These are phyloP conservation scores for Ditylenchus weischeri DNA, from an alignment of 2,888 invertebrate genomes.

Conservation along the genomic window DNA sequence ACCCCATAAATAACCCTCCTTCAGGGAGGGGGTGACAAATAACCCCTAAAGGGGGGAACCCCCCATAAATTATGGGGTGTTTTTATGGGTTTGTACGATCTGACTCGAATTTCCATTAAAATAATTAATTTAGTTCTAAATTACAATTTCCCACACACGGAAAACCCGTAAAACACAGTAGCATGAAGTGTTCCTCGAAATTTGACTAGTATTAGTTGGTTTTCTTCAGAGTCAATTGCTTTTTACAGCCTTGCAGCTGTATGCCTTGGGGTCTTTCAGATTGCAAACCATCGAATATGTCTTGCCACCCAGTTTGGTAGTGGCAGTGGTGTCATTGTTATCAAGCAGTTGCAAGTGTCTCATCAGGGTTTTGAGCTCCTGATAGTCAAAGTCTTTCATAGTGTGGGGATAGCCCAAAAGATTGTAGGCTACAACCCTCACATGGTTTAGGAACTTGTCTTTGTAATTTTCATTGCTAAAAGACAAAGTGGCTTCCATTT, in stretches of 20 bases:
- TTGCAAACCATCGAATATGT: not conserved
- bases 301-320: not conserved
- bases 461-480: slow-evolving; percentile 14
- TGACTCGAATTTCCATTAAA: too few species aligned
- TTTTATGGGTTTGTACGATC: too few species aligned
- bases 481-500: slow-evolving; percentile 11
- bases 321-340: not conserved
- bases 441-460: slow-evolving; percentile 18
- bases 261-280: not conserved
- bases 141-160: too few species aligned
- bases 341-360: not conserved
- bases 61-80: too few species aligned
- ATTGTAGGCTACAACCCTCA: slow-evolving; percentile 17
- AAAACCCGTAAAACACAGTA: too few species aligned
- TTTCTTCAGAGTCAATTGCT: too few species aligned
- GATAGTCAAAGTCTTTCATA: slow-evolving; percentile 13
- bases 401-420: slow-evolving; percentile 21
- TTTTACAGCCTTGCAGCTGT: not conserved
- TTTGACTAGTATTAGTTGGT: too few species aligned
- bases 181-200: too few species aligned
- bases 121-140: too few species aligned
- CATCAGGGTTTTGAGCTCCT: slow-evolving; percentile 1
- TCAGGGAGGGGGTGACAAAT: too few species aligned
- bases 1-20: too few species aligned
- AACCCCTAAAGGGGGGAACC: too few species aligned